phyloP scores from a whole-genome alignment of 2,888 invertebrate species.

The Torymus auratus region DNA sequence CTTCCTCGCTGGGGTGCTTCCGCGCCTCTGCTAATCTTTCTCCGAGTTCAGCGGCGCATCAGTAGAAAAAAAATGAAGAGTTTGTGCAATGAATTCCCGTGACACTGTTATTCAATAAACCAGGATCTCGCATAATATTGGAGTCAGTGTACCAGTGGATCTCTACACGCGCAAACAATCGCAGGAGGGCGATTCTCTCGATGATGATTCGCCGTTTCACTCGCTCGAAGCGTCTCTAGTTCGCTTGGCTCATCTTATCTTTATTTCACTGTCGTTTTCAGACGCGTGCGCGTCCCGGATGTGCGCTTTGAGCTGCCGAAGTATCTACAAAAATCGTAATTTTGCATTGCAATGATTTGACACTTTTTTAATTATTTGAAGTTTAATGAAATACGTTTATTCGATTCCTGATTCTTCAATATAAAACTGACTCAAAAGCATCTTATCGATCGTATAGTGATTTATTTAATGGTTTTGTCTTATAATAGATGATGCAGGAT shows the following conservation, averaged over 20 bases:
- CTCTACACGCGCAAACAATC: not conserved
- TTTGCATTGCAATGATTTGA: too few species aligned
- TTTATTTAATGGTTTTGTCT: too few species aligned
- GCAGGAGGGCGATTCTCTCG: not conserved
- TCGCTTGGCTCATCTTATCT: not conserved
- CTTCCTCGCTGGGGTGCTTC: constrained; percentile 9
- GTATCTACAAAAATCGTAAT: not conserved
- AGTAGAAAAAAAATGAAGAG: constrained; percentile 29
- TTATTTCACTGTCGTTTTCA: constrained; percentile 69
- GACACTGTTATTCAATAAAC: constrained; percentile 42
- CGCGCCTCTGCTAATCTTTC: too few species aligned
- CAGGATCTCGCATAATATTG: constrained; percentile 47
- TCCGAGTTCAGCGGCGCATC: too few species aligned
- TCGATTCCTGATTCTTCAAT: too few species aligned
- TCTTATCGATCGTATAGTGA: too few species aligned
- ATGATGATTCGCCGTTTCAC: not conserved
- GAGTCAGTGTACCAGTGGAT: constrained; percentile 45
- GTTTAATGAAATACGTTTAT: too few species aligned
- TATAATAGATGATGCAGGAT: too few species aligned
- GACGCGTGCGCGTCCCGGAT: constrained; percentile 41
- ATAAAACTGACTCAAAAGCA: too few species aligned
- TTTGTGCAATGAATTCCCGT: constrained; percentile 17
- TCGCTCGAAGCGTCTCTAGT: constrained; percentile 9
- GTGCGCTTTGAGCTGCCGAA: not conserved
- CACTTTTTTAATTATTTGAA: too few species aligned